These are phyloP conservation scores for Camptogramma bilineatum DNA, from an alignment of 2,888 invertebrate genomes.

Conservation along the genomic window DNA sequence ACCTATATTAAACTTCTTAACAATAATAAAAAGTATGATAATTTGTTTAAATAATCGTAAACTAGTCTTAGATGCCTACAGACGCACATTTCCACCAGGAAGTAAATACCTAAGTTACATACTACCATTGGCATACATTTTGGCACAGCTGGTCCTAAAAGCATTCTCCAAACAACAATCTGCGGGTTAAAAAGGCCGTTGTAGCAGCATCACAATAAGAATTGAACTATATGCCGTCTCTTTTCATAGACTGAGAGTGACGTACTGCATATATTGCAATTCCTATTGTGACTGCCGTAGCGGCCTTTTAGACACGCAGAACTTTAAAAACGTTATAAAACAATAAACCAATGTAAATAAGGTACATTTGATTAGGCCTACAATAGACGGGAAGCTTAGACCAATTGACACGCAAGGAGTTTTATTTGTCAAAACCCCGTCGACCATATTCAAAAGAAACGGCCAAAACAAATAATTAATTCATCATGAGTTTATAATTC, in stretches of 20 bases:
- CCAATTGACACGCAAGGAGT: background rate
- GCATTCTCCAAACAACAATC: background rate
- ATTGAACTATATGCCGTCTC: too few relatives aligned
- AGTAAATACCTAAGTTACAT: background rate
- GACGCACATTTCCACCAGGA: background rate
- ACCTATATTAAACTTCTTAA: conserved; percentile 22
- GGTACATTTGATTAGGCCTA: background rate
- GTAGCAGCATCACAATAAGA: too few relatives aligned
- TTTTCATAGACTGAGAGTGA: too few relatives aligned
- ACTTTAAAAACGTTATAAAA: too few relatives aligned
- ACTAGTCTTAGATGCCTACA: background rate
- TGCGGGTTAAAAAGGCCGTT: too few relatives aligned
- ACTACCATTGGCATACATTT: conserved; percentile 1
- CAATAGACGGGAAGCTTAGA: background rate
- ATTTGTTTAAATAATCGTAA: conserved; percentile 8
- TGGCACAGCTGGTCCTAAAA: background rate
- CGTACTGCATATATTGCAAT: too few relatives aligned
- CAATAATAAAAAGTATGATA: conserved; percentile 18
- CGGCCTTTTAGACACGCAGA: too few relatives aligned
- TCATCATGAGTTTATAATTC: too few relatives aligned
- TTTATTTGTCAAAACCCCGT: background rate
- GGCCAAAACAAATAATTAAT: background rate
- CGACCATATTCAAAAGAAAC: background rate
- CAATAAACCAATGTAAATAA: background rate
- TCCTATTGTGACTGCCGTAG: too few relatives aligned